A percentile compares a stretch with the other conserved stretches of the same genome.
Conservation (phyloP, 2,888 invertebrate genomes). For the Mesopsocus fuscifrons region DNA sequence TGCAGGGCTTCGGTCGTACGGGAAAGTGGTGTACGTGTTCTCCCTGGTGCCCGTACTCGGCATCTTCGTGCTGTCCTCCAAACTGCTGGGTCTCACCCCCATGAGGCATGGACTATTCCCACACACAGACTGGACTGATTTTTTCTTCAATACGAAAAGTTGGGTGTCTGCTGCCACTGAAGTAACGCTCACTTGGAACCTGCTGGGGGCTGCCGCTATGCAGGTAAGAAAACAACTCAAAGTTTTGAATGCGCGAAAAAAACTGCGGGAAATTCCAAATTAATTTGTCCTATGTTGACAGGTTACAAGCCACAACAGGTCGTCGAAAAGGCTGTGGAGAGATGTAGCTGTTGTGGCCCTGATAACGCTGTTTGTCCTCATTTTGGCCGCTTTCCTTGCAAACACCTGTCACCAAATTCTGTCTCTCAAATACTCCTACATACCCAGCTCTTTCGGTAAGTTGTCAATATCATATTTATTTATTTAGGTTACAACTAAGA, state of each 20-base stretch:
- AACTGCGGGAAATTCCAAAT: no score
- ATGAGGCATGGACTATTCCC: constrained; percentile 41
- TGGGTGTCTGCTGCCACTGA: constrained; percentile 84
- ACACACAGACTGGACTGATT: constrained; percentile 65
- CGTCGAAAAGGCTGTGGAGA: constrained; percentile 35
- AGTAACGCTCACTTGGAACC: constrained; percentile 73
- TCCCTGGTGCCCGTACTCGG: constrained; percentile 60
- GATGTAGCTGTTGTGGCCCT: constrained; percentile 48
- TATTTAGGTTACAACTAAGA: constrained; percentile 8
- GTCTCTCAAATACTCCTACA: constrained; percentile 43
- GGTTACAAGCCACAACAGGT: constrained; percentile 52
- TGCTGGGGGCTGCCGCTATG: constrained; percentile 62
- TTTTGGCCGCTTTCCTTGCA: constrained; percentile 60
- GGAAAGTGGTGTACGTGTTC: constrained; percentile 64
- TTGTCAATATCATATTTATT: constrained; percentile 14
- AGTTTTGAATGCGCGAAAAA: no score
- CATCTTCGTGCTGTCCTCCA: constrained; percentile 50
- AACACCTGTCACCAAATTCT: constrained; percentile 66
- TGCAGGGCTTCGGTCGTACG: constrained; percentile 54
- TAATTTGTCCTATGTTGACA: no score
- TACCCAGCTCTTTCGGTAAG: constrained; percentile 74
- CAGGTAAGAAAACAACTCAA: constrained; percentile 33
- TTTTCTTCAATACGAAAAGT: constrained; percentile 66
- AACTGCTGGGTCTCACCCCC: constrained; percentile 52
- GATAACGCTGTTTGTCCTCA: constrained; percentile 52